These are phyloP conservation scores for Myxocyprinus asiaticus DNA, from an alignment of 2,113 vertebrate species.

Conservation along the genomic window DNA sequence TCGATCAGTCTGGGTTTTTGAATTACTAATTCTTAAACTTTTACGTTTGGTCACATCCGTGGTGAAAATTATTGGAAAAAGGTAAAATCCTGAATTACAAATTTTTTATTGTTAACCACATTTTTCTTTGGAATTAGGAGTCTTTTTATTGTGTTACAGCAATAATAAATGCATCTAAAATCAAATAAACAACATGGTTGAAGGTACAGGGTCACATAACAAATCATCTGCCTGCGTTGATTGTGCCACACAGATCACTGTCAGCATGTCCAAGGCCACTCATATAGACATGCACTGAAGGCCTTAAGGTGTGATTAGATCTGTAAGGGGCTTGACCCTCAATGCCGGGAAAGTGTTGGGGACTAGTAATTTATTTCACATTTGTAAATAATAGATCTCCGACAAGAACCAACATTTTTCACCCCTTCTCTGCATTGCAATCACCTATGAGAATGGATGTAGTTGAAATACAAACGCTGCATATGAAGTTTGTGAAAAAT, in stretches of 20 bases:
- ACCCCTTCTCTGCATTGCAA: neutral
- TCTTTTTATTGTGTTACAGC: neutral
- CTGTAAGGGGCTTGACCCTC: neutral
- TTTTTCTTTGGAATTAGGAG: too few species aligned
- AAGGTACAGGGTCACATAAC: conserved; percentile 4
- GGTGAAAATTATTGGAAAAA: too few species aligned
- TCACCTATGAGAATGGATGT: neutral
- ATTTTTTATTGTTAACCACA: too few species aligned
- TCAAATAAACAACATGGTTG: neutral
- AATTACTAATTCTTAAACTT: too few species aligned
- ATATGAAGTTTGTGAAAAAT: neutral
- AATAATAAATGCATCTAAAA: neutral
- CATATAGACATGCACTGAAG: neutral
- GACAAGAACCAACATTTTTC: too few species aligned
- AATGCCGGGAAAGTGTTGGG: neutral
- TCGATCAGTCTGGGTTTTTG: too few species aligned
- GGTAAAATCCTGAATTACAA: too few species aligned
- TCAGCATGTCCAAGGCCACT: neutral
- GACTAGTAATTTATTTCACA: neutral
- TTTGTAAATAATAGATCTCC: conserved; percentile 1
- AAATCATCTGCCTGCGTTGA: neutral
- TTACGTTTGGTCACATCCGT: too few species aligned
- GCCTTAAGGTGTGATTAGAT: neutral
- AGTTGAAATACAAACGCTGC: neutral
- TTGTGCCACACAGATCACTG: conserved; percentile 28